A percentile compares a stretch with the other conserved stretches of the same genome.
Conservation (phyloP, 2,113 vertebrate genomes). For the Nannobrachium achirus region DNA sequence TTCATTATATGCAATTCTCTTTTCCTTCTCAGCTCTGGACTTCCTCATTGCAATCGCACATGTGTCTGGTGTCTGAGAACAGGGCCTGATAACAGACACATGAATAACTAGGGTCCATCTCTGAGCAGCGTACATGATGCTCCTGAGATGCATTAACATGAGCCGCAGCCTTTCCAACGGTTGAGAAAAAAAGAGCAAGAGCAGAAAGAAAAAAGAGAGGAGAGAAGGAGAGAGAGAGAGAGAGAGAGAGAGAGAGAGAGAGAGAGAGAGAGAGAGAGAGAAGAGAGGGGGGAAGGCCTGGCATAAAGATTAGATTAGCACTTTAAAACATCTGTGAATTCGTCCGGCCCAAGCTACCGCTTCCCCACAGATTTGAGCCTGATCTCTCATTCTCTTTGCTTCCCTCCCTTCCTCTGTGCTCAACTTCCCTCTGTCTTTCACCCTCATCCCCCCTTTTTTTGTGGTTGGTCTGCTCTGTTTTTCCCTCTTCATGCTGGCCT, state of each 20-base stretch:
- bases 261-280: constrained; percentile 16
- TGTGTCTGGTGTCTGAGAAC: constrained; percentile 65
- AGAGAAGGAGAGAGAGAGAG: constrained; percentile 39
- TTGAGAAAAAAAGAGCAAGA: constrained; percentile 40
- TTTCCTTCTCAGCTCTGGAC: constrained; percentile 25
- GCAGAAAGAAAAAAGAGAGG: constrained; percentile 41
- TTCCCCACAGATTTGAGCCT: constrained; percentile 76
- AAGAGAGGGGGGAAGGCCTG: constrained; percentile 70
- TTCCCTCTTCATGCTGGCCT: constrained; percentile 28
- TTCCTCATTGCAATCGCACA: constrained; percentile 70
- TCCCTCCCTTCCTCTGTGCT: no score
- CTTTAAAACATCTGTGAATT: constrained; percentile 85
- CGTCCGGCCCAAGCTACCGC: constrained; percentile 71
- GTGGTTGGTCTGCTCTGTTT: constrained; percentile 42
- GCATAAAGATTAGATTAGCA: constrained; percentile 84
- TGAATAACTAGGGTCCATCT: constrained; percentile 64
- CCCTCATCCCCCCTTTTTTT: constrained; percentile 29
- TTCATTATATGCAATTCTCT: constrained; percentile 19
- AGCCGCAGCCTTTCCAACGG: constrained; percentile 61
- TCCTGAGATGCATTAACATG: constrained; percentile 79
- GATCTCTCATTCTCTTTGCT: constrained; percentile 49
- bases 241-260: constrained; percentile 40
- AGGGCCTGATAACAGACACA: constrained; percentile 64
- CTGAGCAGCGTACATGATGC: constrained; percentile 68
- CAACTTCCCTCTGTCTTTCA: no score